Evolutionary conservation across 2,888 invertebrate genomes (phyloP).

Genomic region (Notodonta dromedarius): DNA sequence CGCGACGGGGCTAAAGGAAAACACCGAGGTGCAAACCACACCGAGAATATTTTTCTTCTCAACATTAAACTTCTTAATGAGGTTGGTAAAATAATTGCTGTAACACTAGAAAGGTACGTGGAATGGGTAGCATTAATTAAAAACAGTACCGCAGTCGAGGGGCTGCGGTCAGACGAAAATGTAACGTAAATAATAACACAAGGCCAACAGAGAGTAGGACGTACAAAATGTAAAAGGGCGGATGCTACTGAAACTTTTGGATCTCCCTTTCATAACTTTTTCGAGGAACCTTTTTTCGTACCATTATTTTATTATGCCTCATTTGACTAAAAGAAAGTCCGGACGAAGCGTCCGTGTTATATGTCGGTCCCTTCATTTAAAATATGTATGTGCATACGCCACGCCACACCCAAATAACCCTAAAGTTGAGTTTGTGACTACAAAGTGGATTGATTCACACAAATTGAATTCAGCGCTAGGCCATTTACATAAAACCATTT

Average conservation of each 20-base stretch:
- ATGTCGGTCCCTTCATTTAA: slow-evolving; percentile 70
- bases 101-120: slow-evolving; percentile 76
- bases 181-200: slow-evolving; percentile 79
- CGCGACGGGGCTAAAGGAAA: slow-evolving; percentile 32
- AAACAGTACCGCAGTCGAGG: slow-evolving; percentile 66
- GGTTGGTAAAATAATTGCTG: slow-evolving; percentile 79
- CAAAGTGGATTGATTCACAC: slow-evolving; percentile 46
- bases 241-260: slow-evolving; percentile 70
- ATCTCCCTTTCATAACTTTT: slow-evolving; percentile 79
- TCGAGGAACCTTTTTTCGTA: slow-evolving; percentile 73
- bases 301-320: slow-evolving; percentile 80
- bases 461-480: slow-evolving; percentile 42
- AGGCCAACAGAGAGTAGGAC: slow-evolving; percentile 58
- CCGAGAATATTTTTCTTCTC: slow-evolving; percentile 69
- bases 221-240: slow-evolving; percentile 72
- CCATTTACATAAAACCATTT: slow-evolving; percentile 44
- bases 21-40: slow-evolving; percentile 52
- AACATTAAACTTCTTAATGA: slow-evolving; percentile 77
- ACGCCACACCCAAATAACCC: slow-evolving; percentile 56
- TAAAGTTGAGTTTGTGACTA: slow-evolving; percentile 51
- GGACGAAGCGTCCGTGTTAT: slow-evolving; percentile 65
- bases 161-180: slow-evolving; percentile 72
- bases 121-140: slow-evolving; percentile 78
- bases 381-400: slow-evolving; percentile 72
- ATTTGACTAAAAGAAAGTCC: slow-evolving; percentile 81